Evolutionary conservation across 2,113 vertebrate species (phyloP).

Genomic region (Octodon degus): DNA sequence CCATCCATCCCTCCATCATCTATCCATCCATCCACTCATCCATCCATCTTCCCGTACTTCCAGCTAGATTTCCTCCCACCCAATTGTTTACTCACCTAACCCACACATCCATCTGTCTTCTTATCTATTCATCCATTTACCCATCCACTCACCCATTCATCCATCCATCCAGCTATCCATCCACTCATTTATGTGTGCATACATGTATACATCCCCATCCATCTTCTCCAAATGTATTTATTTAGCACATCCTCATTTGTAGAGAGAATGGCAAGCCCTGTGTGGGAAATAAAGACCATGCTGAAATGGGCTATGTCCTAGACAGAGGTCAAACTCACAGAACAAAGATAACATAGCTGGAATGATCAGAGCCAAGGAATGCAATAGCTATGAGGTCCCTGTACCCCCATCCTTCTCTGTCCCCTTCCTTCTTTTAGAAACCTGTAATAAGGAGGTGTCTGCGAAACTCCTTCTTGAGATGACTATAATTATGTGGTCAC

Average conservation of each 20-base stretch:
- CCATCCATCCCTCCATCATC: not conserved
- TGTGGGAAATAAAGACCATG: not conserved
- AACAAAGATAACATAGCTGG: not conserved
- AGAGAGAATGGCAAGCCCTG: not conserved
- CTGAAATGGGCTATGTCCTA: not conserved
- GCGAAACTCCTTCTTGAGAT: not conserved
- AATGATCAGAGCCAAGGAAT: not conserved
- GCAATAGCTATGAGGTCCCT: fast-evolving
- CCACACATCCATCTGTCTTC: not conserved
- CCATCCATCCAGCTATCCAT: not conserved
- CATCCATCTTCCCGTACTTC: not conserved
- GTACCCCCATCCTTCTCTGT: fast-evolving
- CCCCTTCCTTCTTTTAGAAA: not conserved
- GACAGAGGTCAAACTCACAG: not conserved
- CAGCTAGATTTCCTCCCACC: not conserved
- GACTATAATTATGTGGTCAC: not conserved
- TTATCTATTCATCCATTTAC: not conserved
- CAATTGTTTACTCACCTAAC: not conserved
- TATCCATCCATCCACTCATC: not conserved
- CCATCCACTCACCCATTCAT: not conserved
- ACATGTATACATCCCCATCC: not conserved
- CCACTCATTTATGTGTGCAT: not conserved
- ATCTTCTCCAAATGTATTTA: conserved; percentile 3
- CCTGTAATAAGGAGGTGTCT: not conserved
- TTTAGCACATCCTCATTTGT: not conserved